Base-by-base conservation (phyloP, 2,113 vertebrate species). In the Cacatua alba region DNA sequence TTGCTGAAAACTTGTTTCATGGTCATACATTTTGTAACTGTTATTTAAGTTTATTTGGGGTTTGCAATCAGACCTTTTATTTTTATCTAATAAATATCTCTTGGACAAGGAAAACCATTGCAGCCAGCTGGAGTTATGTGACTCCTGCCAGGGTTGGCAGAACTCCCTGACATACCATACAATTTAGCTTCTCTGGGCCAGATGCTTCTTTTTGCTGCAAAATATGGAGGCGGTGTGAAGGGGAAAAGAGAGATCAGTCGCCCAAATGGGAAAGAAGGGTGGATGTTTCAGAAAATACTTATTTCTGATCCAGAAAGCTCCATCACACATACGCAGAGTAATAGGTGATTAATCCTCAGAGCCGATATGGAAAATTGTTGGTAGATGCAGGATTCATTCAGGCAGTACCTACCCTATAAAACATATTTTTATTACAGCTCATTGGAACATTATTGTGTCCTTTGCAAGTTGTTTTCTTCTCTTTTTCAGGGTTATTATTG, bases 131-230 rank as follows among this genome's bases (percentile, higher is more conserved):
- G 96, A 96, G 46, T 31, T 95, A 26, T 12, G 16, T 76, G 86
- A 76, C 67, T 95, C 72, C 74, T 97, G 95, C 83, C 88, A 85
- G 67, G 77, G 91, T 0, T 97, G 96, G 96, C 96, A 96, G 91
- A 87, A 82, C 49, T 91, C 86, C 94, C 92, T 92, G 67, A 86
- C 74, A 53, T 31, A 51, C 74, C 17, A 7, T 83, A 89, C 3
- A 62, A 75, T 93, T 96, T 71, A 88, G 49, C 35, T 91, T 0
- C 75, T 83, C 79, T 80, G 67, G 77, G 88, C 65, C 96, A 94
- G 94, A 91, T 89, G 83, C 88, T 93, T 86, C 92, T 92, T 90
- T 92, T 75, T 89, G 52, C 57, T 92, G 80, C 69, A 91, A 92
- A 91, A 96, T 79, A 87, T 59, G 94, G 83, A 94, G 96, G 92